phyloP scores from a whole-genome alignment of 2,797 vertebrate genomes.

The Poecile montanus region DNA sequence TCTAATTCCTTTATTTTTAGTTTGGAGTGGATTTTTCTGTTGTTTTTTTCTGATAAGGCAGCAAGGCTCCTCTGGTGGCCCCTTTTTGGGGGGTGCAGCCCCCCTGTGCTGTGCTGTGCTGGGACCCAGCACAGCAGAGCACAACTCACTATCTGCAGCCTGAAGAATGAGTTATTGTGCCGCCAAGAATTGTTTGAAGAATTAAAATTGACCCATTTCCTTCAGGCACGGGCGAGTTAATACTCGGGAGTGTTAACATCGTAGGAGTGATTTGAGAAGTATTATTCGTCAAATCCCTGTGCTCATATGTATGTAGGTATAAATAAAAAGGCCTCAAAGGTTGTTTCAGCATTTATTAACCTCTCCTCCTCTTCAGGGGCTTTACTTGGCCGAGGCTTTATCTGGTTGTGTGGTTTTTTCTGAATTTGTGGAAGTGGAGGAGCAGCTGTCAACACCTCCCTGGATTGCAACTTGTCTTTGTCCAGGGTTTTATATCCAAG shows the following conservation, averaged over 20 bases:
- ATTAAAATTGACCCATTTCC: slow-evolving; percentile 68
- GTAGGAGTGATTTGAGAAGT: slow-evolving; percentile 10
- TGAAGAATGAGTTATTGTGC: slow-evolving; percentile 52
- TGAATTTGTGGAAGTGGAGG: not conserved
- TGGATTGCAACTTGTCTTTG: not conserved
- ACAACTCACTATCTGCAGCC: not conserved
- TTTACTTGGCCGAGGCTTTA: not conserved
- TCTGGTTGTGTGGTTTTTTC: not conserved
- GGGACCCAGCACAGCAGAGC: slow-evolving; percentile 9
- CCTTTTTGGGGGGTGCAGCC: not conserved
- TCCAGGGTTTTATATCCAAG: not conserved
- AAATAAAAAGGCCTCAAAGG: slow-evolving; percentile 55
- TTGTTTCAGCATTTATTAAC: slow-evolving; percentile 47
- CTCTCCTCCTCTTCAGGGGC: slow-evolving; percentile 12
- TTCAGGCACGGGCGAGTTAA: slow-evolving; percentile 46
- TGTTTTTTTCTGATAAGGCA: not conserved
- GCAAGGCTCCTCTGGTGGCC: not conserved
- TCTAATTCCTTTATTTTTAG: not conserved
- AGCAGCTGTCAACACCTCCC: not conserved
- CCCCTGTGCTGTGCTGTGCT: not conserved
- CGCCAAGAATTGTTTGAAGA: slow-evolving; percentile 53
- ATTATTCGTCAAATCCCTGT: slow-evolving; percentile 32
- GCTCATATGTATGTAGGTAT: slow-evolving; percentile 34
- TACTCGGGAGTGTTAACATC: not conserved
- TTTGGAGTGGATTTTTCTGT: not conserved